These are phyloP conservation scores for Argyra leucocephala DNA, from an alignment of 2,888 invertebrate species.

Conservation along the genomic window DNA sequence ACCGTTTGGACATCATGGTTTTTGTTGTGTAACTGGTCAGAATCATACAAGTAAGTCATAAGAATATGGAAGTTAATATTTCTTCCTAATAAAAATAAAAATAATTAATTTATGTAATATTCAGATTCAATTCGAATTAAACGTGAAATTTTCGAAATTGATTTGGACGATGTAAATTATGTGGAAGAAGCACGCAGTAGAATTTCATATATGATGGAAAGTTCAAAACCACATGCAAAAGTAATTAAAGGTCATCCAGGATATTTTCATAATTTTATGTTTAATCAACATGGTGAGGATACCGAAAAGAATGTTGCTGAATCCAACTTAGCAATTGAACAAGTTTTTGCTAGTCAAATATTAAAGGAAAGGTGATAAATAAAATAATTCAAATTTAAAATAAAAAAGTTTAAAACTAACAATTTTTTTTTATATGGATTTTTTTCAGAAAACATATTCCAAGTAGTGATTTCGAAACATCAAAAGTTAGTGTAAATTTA, in stretches of 20 bases:
- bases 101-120: conserved; percentile 14
- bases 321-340: conserved; percentile 45
- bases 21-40: conserved; percentile 55
- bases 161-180: not conserved
- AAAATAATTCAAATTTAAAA: too few relatives aligned
- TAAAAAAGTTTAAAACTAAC: too few relatives aligned
- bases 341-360: conserved; percentile 46
- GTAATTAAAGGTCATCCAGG: conserved; percentile 39
- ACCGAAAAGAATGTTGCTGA: conserved; percentile 42
- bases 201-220: conserved; percentile 20
- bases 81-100: too few relatives aligned
- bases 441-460: conserved; percentile 39
- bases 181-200: not conserved
- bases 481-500: conserved; percentile 38
- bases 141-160: conserved; percentile 7
- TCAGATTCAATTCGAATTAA: conserved; percentile 15
- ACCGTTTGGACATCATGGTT: conserved; percentile 44
- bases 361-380: conserved; percentile 47
- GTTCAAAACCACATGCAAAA: conserved; percentile 27
- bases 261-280: conserved; percentile 37
- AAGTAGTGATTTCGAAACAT: conserved; percentile 36
- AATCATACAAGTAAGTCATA: conserved; percentile 45
- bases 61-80: too few relatives aligned
- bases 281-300: conserved; percentile 37
- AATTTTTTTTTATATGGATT: too few relatives aligned